Percentiles rank a stretch among this genome's conserved stretches.
Conservation (phyloP, 53 echinoderm and acorn worm species). For the Apostichopus leukothele region DNA sequence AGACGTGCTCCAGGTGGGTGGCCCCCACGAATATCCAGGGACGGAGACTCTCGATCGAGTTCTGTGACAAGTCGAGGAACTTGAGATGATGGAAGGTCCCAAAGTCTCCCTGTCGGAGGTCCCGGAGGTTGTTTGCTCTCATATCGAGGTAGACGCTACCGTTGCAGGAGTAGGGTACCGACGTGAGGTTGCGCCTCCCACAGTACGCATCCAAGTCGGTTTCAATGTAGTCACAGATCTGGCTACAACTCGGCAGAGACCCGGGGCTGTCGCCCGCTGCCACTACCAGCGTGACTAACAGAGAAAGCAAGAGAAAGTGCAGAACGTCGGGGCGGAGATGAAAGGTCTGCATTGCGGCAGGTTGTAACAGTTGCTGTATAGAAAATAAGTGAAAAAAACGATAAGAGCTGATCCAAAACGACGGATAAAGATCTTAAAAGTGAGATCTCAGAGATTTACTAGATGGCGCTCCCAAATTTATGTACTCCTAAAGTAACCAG, state of each 20-base stretch:
- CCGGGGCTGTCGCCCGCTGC: neutral
- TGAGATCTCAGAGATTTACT: no score
- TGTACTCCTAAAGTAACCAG: no score
- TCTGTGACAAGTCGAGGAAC: constrained; percentile 55
- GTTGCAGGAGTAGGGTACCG: constrained; percentile 37
- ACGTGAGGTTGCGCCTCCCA: constrained; percentile 26
- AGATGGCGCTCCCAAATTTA: no score
- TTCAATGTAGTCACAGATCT: constrained; percentile 40
- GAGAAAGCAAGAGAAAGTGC: neutral
- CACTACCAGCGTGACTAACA: neutral
- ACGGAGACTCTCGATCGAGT: constrained; percentile 35
- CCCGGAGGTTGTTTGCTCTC: constrained; percentile 44
- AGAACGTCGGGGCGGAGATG: neutral
- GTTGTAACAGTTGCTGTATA: neutral
- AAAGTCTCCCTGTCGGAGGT: constrained; percentile 37
- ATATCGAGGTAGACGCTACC: constrained; percentile 45
- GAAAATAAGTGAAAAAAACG: neutral
- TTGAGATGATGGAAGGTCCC: constrained; percentile 33
- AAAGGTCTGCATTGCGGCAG: constrained; percentile 21
- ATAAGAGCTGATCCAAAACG: no score
- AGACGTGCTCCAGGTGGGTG: constrained; percentile 45
- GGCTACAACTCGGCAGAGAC: constrained; percentile 42
- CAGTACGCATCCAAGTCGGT: constrained; percentile 51
- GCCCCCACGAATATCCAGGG: constrained; percentile 44
- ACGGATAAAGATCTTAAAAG: no score